These are phyloP conservation scores for Cardiocondyla obscurior DNA, from an alignment of 1,140 invertebrate genomes.

Conservation along the genomic window DNA sequence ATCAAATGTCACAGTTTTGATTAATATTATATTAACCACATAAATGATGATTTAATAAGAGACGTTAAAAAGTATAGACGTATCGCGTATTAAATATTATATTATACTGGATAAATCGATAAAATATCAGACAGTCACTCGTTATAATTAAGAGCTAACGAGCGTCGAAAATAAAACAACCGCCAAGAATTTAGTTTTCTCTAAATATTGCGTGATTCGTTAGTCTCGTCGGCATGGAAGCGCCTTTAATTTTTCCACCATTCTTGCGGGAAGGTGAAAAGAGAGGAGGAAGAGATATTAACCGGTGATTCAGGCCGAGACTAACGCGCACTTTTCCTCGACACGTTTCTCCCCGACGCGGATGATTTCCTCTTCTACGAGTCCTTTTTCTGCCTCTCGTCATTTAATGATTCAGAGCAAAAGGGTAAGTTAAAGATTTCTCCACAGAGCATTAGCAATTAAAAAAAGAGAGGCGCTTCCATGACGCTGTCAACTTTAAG, in stretches of 20 bases:
- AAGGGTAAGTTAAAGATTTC: slow-evolving; percentile 17
- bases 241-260: slow-evolving; percentile 65
- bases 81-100: not conserved
- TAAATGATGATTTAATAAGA: not conserved
- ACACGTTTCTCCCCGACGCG: slow-evolving; percentile 78
- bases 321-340: slow-evolving; percentile 83
- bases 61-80: not conserved
- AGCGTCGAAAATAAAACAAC: not conserved
- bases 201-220: slow-evolving; percentile 57
- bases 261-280: slow-evolving; percentile 63
- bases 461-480: not conserved
- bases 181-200: slow-evolving; percentile 27
- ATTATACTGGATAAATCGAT: not conserved
- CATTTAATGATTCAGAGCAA: not conserved
- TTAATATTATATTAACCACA: not conserved
- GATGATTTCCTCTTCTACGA: slow-evolving; percentile 60
- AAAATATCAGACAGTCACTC: not conserved
- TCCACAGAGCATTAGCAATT: not conserved
- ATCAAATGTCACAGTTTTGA: not conserved
- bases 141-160: slow-evolving; percentile 20
- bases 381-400: slow-evolving; percentile 41
- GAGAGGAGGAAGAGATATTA: slow-evolving; percentile 78
- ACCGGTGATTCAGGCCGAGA: slow-evolving; percentile 83
- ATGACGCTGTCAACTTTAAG: not conserved
- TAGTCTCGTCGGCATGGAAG: slow-evolving; percentile 27